Evolutionary conservation across 2,888 invertebrate species (phyloP), one percentile per base, ranked within the genome.

Genomic region (Oeneis ivallda): DNA sequence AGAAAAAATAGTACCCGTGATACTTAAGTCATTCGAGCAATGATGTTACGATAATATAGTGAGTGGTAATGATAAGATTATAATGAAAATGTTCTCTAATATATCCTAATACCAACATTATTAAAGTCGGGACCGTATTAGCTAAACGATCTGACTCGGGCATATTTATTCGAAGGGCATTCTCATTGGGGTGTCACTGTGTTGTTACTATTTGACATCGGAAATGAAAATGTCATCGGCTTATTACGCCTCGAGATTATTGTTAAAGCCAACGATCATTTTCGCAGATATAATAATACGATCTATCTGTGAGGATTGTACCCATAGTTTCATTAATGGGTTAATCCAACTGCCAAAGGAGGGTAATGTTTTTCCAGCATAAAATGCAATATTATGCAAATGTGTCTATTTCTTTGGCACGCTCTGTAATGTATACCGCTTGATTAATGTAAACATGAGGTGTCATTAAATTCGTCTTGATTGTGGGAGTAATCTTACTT

Each of bases 221-320:
- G 87, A 91, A 91, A 91, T 90, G 90, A 91, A 91, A 89, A 87
- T 85, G 89, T 91, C 91, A 86, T 82, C 82, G 81, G 75, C 80
- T 85, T 87, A 89, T 86, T 88, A 87, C 83, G 81, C 76, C 70
- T 71, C 61, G 72, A 76, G 83, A 89, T 88, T 89, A 89, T 89
- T 89, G 87, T 86, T 89, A 88, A 83, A 83, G 72, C 72, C 70
- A 68, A 72, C 70, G 75, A 78, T 81, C 77, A 76, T 75, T 76
- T 75, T 75, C 74, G 66, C 74, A 73, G 77, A 77, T 50, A 50
- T 26, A 56, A 41, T 41, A 39, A 17, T 3, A 11, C 7, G 45
- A 37, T 43, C 41, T 43, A 5, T 50, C 19, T 50, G 49, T 17
- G 26, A 26, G 11, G 19, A 50, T 50, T 50, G 49, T 26, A 50